Conservation (phyloP, 2,113 vertebrate species). For the Hypomesus transpacificus region DNA sequence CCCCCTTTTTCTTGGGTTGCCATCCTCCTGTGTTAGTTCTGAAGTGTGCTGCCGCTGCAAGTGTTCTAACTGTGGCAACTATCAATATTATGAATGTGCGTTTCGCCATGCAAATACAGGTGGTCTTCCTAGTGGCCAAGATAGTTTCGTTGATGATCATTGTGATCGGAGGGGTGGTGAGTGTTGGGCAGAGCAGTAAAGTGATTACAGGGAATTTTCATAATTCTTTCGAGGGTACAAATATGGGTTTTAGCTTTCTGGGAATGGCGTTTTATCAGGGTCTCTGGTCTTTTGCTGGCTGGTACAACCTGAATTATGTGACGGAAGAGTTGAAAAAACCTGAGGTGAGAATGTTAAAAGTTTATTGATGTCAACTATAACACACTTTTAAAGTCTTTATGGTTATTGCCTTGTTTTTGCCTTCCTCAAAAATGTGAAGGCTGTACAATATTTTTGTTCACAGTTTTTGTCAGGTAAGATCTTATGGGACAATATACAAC, state of each 20-base stretch:
- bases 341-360: conserved; percentile 59
- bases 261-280: conserved; percentile 75
- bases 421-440: neutral
- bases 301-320: conserved; percentile 73
- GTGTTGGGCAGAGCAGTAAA: conserved; percentile 55
- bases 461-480: too few species aligned
- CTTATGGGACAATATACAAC: too few species aligned
- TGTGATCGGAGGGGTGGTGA: conserved; percentile 58
- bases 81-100: conserved; percentile 70
- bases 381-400: neutral
- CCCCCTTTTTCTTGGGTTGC: conserved; percentile 69
- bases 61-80: conserved; percentile 63
- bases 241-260: conserved; percentile 43
- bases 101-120: conserved; percentile 62
- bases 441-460: too few species aligned
- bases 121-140: conserved; percentile 68
- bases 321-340: conserved; percentile 75
- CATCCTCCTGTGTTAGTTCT: conserved; percentile 41
- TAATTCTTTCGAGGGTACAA: conserved; percentile 65
- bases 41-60: conserved; percentile 60
- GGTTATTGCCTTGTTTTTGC: neutral
- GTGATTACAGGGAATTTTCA: conserved; percentile 59
- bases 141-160: conserved; percentile 68
- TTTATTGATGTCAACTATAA: neutral
- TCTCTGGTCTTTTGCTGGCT: conserved; percentile 75